Percentiles rank a stretch among this genome's conserved stretches.
Conservation (phyloP, 2,797 vertebrate genomes). For the Schizothorax lantsangensis region DNA sequence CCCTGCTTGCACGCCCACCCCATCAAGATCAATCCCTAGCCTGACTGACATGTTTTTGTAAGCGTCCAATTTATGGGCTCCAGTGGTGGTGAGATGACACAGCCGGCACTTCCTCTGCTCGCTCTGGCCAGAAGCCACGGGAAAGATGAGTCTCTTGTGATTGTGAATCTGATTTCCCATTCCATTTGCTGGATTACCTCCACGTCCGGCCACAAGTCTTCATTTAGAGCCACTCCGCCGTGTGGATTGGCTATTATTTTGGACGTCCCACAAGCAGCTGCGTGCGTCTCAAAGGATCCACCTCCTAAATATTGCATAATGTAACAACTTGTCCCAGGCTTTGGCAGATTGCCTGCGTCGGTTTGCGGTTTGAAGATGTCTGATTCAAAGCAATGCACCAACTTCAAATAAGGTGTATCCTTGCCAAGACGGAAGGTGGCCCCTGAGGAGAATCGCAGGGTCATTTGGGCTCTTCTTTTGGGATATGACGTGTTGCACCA, state of each 20-base stretch:
- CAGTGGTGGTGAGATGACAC: not conserved
- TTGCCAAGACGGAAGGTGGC: slow-evolving; percentile 25
- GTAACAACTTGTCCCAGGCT: slow-evolving; percentile 58
- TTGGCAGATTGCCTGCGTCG: slow-evolving; percentile 51
- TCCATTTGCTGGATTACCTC: slow-evolving; percentile 38
- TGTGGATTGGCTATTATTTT: slow-evolving; percentile 52
- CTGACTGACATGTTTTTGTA: slow-evolving; percentile 38
- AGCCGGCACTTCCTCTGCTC: slow-evolving; percentile 38
- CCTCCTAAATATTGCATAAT: slow-evolving; percentile 55
- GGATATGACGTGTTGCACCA: slow-evolving; percentile 21
- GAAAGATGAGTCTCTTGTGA: slow-evolving; percentile 20
- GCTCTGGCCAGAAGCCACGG: slow-evolving; percentile 45
- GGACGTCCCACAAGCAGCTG: not conserved
- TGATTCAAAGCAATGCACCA: slow-evolving; percentile 18
- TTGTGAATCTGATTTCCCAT: slow-evolving; percentile 43
- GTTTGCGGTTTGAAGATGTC: slow-evolving; percentile 34
- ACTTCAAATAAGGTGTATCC: slow-evolving; percentile 19
- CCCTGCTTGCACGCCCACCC: slow-evolving; percentile 54
- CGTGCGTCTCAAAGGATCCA: slow-evolving; percentile 29
- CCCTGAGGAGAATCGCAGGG: not conserved
- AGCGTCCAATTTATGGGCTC: slow-evolving; percentile 29
- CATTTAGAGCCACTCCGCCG: slow-evolving; percentile 22
- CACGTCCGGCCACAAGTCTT: slow-evolving; percentile 28
- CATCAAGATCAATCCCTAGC: slow-evolving; percentile 49
- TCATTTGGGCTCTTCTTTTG: slow-evolving; percentile 1